Conservation (phyloP, 2,888 invertebrate species). For the Ennomos quercinarius region DNA sequence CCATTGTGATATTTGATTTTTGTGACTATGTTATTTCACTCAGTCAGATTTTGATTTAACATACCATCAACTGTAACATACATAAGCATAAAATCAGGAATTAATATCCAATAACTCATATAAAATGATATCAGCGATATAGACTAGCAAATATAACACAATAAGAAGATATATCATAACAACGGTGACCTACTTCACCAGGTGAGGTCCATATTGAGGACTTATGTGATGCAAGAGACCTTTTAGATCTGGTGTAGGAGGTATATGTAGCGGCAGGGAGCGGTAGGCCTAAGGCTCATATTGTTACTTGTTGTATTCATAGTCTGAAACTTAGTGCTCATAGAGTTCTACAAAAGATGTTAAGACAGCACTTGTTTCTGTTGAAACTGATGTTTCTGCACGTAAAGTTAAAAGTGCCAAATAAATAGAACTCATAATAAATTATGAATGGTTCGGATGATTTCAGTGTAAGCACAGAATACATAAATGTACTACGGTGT, state of each 20-base stretch:
- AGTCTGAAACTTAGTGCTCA: slow-evolving; percentile 44
- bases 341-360: too few species aligned
- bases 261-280: slow-evolving; percentile 60
- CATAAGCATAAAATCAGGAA: neutral
- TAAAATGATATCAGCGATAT: slow-evolving; percentile 15
- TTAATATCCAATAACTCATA: slow-evolving; percentile 18
- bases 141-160: slow-evolving; percentile 15
- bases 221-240: slow-evolving; percentile 58
- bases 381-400: too few species aligned
- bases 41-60: too few species aligned
- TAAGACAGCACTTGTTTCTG: too few species aligned
- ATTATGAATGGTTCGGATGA: too few species aligned
- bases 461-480: too few species aligned
- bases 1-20: too few species aligned
- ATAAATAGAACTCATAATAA: too few species aligned
- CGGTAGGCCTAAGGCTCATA: slow-evolving; percentile 59
- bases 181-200: slow-evolving; percentile 47
- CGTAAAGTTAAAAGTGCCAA: too few species aligned
- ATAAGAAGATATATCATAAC: slow-evolving; percentile 22
- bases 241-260: slow-evolving; percentile 62
- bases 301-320: slow-evolving; percentile 46
- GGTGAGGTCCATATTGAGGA: slow-evolving; percentile 41
- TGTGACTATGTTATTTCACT: too few species aligned
- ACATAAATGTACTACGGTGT: too few species aligned
- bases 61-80: too few species aligned